phyloP scores from a whole-genome alignment of 2,888 invertebrate genomes.

The Sarcophaga variegata region DNA sequence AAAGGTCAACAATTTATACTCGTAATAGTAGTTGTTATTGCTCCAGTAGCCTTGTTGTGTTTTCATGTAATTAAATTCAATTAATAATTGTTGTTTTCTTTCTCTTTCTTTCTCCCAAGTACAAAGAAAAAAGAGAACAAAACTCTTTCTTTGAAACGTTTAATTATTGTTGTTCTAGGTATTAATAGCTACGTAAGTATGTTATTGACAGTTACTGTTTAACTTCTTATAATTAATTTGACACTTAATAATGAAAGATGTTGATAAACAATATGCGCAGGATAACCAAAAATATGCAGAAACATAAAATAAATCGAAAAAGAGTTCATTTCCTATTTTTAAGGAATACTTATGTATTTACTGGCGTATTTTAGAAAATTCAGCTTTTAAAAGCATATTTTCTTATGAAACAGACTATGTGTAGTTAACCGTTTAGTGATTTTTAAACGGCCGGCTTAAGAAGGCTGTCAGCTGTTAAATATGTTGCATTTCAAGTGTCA shows the following conservation, averaged over 20 bases:
- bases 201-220: background rate
- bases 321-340: no score
- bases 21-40: background rate
- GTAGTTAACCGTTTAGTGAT: no score
- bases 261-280: background rate
- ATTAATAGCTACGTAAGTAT: background rate
- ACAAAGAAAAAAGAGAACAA: background rate
- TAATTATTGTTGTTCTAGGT: no score
- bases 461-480: no score
- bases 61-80: conserved; percentile 13
- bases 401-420: no score
- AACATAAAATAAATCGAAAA: no score
- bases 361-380: no score
- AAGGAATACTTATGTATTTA: no score
- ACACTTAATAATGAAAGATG: background rate
- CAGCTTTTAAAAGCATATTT: no score
- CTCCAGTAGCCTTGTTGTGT: background rate
- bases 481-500: no score
- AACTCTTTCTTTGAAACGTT: background rate
- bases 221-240: background rate
- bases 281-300: no score
- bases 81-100: conserved; percentile 14
- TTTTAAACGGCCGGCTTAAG: no score
- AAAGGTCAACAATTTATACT: conserved; percentile 33
- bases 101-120: background rate